Conservation (phyloP, 1,140 invertebrate species). For the Drosophila simulans region DNA sequence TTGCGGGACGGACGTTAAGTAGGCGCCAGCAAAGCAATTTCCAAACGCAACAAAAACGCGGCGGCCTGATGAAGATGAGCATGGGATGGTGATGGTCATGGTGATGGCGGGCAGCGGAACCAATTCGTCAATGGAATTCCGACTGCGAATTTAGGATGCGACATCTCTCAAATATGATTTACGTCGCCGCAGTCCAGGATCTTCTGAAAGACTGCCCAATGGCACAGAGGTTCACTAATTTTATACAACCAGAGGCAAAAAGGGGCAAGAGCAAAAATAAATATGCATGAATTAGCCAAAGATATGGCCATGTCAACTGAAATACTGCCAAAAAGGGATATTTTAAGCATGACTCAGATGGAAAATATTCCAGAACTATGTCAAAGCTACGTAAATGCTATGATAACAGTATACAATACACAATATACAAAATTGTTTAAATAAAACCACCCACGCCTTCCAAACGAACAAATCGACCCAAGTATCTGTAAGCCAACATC, state of each 20-base stretch:
- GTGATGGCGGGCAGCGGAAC: neutral
- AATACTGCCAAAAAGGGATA: neutral
- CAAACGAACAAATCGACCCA: neutral
- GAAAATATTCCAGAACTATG: neutral
- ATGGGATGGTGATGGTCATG: neutral
- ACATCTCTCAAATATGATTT: conserved; percentile 76
- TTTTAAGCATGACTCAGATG: neutral
- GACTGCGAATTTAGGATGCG: conserved; percentile 61
- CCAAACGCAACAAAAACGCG: conserved; percentile 45
- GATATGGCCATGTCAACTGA: neutral
- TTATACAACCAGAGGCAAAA: conserved; percentile 6
- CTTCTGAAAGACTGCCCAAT: neutral
- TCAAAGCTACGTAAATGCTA: neutral
- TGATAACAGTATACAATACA: too few relatives aligned
- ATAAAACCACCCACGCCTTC: too few relatives aligned
- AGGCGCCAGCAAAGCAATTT: conserved; percentile 76
- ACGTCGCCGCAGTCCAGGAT: conserved; percentile 9
- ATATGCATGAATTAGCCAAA: conserved; percentile 27
- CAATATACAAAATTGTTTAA: too few relatives aligned
- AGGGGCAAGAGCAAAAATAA: conserved; percentile 4
- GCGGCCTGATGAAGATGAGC: neutral
- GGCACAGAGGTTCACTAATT: conserved; percentile 5
- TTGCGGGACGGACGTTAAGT: conserved; percentile 53
- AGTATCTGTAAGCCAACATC: conserved; percentile 35
- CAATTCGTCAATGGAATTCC: conserved; percentile 79